Percentiles rank a stretch among this genome's conserved stretches.
These are phyloP conservation scores for Daktulosphaira vitifoliae DNA, from an alignment of 1,140 invertebrate genomes.

Conservation along the genomic window DNA sequence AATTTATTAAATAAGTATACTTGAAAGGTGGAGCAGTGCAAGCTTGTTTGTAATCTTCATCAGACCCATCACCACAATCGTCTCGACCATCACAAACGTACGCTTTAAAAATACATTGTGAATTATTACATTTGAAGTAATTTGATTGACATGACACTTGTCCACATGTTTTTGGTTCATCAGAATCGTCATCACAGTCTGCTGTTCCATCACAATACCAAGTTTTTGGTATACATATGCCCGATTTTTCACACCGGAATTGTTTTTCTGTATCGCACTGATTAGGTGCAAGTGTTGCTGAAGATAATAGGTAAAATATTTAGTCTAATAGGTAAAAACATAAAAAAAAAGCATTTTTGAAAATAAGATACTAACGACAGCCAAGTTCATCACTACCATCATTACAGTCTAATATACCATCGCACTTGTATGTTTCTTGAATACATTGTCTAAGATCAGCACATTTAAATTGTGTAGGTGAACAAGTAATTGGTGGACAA, in stretches of 20 bases:
- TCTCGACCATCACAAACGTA: conserved; percentile 93
- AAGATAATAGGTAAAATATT: no score
- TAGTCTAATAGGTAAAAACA: no score
- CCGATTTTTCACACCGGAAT: conserved; percentile 75
- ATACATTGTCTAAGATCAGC: conserved; percentile 85
- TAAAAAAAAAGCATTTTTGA: not conserved
- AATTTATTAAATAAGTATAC: conserved; percentile 33
- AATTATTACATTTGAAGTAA: conserved; percentile 79
- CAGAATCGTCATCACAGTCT: conserved; percentile 86
- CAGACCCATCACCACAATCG: conserved; percentile 89
- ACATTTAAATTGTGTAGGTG: conserved; percentile 88
- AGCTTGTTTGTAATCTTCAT: conserved; percentile 72
- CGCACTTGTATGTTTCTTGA: conserved; percentile 87
- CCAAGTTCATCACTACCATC: conserved; percentile 85
- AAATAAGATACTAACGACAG: conserved; percentile 53
- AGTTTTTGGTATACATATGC: conserved; percentile 83
- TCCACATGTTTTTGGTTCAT: conserved; percentile 79
- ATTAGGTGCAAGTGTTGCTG: conserved; percentile 65
- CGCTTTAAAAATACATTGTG: conserved; percentile 82
- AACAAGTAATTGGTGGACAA: conserved; percentile 89
- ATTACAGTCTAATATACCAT: conserved; percentile 83
- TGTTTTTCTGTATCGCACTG: conserved; percentile 82
- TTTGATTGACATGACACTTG: conserved; percentile 62
- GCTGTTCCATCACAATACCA: conserved; percentile 92
- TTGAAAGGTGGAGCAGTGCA: conserved; percentile 60